Base-by-base conservation (phyloP, 2,113 vertebrate species). In the Dipodomys spectabilis region DNA sequence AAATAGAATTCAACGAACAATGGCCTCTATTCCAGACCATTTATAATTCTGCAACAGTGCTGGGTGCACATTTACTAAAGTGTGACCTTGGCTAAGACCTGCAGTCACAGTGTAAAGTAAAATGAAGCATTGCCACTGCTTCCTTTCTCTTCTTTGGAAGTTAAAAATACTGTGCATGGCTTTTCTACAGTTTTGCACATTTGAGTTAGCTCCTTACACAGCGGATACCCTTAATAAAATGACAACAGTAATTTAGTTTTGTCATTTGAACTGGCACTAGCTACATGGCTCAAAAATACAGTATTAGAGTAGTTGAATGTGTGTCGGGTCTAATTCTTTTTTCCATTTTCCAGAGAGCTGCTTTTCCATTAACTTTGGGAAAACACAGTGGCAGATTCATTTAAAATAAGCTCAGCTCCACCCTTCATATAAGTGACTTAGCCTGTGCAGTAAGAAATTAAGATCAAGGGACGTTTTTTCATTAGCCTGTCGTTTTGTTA, bases 171-270 rank as follows among this genome's bases (percentile, higher is more conserved):
- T 98, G 98, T 98, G 98, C 98, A 98, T 98, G 98, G 98, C 98
- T 98, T 98, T 98, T 98, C 98, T 98, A 98, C 97, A 98, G 98
- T 99, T 98, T 98, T 98, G 98, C 98, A 99, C 99, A 99, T 99
- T 99, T 99, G 98, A 99, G 98, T 98, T 99, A 97, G 98, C 98
- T 98, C 98, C 99, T 98, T 99, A 99, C 98, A 98, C 99, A 99
- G 99, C 98, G 98, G 99, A 99, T 99, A 98, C 98, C 98, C 99
- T 99, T 99, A 99, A 99, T 99, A 99, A 99, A 99, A 99, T 99
- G 99, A 99, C 99, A 99, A 99, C 98, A 99, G 99, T 99, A 99
- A 99, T 99, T 99, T 99, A 98, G 99, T 98, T 99, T 99, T 99
- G 99, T 99, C 99, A 99, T 99, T 99, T 99, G 97, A 98, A 98